phyloP scores from a whole-genome alignment of 1,140 invertebrate genomes.

The Centruroides vittatus region DNA sequence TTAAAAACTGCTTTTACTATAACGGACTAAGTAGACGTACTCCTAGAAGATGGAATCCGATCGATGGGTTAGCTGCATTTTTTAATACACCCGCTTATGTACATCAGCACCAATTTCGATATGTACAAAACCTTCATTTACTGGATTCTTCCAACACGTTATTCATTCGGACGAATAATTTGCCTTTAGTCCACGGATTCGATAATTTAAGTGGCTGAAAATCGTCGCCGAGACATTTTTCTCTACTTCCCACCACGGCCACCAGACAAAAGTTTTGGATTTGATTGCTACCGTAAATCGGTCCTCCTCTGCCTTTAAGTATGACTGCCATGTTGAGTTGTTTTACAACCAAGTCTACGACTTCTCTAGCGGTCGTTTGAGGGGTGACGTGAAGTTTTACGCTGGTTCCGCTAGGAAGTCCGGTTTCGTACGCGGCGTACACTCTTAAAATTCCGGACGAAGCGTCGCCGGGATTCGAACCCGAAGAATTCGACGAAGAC shows the following conservation, averaged over 20 bases:
- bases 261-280: conserved; percentile 75
- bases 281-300: conserved; percentile 53
- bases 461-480: not conserved
- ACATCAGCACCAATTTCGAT: too few species aligned
- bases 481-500: not conserved
- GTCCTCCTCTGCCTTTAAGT: conserved; percentile 66
- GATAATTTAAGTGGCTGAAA: conserved; percentile 82
- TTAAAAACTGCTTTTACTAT: too few species aligned
- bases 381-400: conserved; percentile 82
- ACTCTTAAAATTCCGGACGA: conserved; percentile 44
- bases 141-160: conserved; percentile 38
- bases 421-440: conserved; percentile 88
- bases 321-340: conserved; percentile 85
- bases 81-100: too few species aligned
- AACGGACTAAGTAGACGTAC: too few species aligned
- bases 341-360: conserved; percentile 83
- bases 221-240: conserved; percentile 80
- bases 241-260: conserved; percentile 79
- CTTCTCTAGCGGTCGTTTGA: conserved; percentile 76
- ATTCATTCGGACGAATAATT: conserved; percentile 76
- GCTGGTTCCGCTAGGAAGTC: conserved; percentile 75
- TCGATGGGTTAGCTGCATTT: too few species aligned
- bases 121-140: too few species aligned
- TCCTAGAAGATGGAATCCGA: too few species aligned
- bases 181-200: conserved; percentile 86